Conservation (phyloP, 2,888 invertebrate genomes). For the Autographa gamma region DNA sequence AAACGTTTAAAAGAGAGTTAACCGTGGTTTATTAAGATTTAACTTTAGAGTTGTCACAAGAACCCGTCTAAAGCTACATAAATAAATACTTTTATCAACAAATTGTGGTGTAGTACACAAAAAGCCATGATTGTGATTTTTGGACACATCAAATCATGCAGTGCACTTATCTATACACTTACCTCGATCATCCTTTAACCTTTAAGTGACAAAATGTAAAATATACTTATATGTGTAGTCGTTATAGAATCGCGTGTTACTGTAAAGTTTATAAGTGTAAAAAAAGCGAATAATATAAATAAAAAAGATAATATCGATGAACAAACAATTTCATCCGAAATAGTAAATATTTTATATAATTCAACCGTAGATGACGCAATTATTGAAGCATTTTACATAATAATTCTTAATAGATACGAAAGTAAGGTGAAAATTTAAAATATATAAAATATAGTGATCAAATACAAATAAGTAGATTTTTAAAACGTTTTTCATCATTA, state of each 20-base stretch:
- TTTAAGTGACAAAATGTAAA: constrained; percentile 46
- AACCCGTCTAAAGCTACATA: constrained; percentile 26
- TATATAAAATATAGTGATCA: constrained; percentile 13
- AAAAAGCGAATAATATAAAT: constrained; percentile 25
- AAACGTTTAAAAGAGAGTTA: not conserved
- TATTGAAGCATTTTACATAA: not conserved
- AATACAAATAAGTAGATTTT: constrained; percentile 24
- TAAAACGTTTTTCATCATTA: constrained; percentile 32
- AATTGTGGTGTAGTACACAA: constrained; percentile 45
- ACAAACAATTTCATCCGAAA: not conserved
- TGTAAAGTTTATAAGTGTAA: constrained; percentile 43
- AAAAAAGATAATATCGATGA: constrained; percentile 16
- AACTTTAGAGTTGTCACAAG: not conserved
- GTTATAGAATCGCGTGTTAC: constrained; percentile 35
- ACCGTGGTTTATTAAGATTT: not conserved
- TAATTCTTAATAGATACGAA: not conserved
- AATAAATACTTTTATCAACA: constrained; percentile 23
- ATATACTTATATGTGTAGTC: constrained; percentile 33
- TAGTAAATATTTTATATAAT: not conserved
- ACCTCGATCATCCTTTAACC: constrained; percentile 54
- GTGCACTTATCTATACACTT: constrained; percentile 61
- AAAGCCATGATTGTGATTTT: constrained; percentile 52
- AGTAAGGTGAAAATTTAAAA: constrained; percentile 3
- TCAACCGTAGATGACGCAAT: not conserved
- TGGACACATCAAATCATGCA: constrained; percentile 63